These are phyloP conservation scores for Agrenia bidenticulata DNA, from an alignment of 2,888 invertebrate species.

Conservation along the genomic window DNA sequence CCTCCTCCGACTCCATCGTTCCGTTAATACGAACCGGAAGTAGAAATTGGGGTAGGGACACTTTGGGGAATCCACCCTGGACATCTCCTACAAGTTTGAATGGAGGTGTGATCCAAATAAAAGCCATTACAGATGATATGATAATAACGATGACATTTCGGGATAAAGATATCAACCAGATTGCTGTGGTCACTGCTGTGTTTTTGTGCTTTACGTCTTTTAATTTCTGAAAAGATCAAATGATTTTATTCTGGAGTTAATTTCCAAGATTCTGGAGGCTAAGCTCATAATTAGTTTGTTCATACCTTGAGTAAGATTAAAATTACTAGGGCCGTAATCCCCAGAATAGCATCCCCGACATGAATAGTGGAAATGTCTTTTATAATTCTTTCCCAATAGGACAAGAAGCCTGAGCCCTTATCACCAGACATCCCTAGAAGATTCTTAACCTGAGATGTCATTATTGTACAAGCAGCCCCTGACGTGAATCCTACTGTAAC, in stretches of 20 bases:
- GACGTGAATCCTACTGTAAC: conserved; percentile 82
- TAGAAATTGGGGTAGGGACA: conserved; percentile 71
- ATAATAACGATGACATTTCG: conserved; percentile 79
- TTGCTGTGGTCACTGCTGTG: conserved; percentile 60
- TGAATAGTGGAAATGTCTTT: conserved; percentile 32
- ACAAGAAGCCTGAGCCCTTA: conserved; percentile 44
- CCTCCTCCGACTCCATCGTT: neutral
- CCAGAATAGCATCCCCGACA: conserved; percentile 43
- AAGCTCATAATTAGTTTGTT: too few relatives aligned
- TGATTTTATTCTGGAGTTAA: too few relatives aligned
- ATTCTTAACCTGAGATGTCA: conserved; percentile 31
- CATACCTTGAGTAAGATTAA: conserved; percentile 66
- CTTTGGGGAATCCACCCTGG: conserved; percentile 66
- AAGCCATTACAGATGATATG: conserved; percentile 65
- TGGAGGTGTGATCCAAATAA: conserved; percentile 62
- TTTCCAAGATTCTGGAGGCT: too few relatives aligned
- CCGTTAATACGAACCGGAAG: conserved; percentile 57
- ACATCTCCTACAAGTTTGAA: conserved; percentile 66
- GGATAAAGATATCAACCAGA: conserved; percentile 75
- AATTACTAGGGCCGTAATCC: conserved; percentile 68
- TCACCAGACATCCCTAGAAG: conserved; percentile 29
- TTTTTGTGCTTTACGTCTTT: conserved; percentile 61
- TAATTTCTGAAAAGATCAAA: conserved; percentile 64
- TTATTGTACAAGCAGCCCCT: conserved; percentile 36
- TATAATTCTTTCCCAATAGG: conserved; percentile 47